phyloP scores from a whole-genome alignment of 2,888 invertebrate species.

The Hirtodrosophila alboralis region DNA sequence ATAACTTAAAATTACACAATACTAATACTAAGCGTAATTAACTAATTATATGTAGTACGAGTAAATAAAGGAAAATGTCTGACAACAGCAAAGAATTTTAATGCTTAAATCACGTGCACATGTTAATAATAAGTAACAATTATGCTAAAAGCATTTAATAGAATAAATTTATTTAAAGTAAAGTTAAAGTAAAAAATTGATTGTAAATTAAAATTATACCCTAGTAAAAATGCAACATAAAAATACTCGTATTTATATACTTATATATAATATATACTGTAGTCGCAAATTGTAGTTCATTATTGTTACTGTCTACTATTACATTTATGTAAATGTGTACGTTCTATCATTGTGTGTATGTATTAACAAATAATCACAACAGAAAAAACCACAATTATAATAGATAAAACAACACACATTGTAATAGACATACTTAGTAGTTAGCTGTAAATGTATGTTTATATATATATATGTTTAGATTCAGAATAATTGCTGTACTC shows the following conservation, averaged over 20 bases:
- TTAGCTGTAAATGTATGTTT: conserved; percentile 47
- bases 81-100: conserved; percentile 35
- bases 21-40: conserved; percentile 11
- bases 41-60: conserved; percentile 19
- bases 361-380: conserved; percentile 13
- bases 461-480: conserved; percentile 43
- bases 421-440: conserved; percentile 13
- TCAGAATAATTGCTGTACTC: conserved; percentile 19
- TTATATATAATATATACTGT: conserved; percentile 36
- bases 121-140: conserved; percentile 47
- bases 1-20: conserved; percentile 48
- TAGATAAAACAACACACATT: conserved; percentile 14
- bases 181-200: conserved; percentile 30
- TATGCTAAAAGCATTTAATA: conserved; percentile 73
- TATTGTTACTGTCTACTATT: conserved; percentile 60
- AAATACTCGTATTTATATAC: conserved; percentile 19
- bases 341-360: conserved; percentile 47
- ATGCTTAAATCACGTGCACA: conserved; percentile 41
- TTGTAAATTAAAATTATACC: conserved; percentile 40
- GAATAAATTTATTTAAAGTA: conserved; percentile 38
- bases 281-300: conserved; percentile 63
- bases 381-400: conserved; percentile 6
- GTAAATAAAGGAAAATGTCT: conserved; percentile 32
- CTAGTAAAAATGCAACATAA: conserved; percentile 12
- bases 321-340: conserved; percentile 42